Evolutionary conservation across 2,888 invertebrate species (phyloP).

Genomic region (Melanchra persicariae): DNA sequence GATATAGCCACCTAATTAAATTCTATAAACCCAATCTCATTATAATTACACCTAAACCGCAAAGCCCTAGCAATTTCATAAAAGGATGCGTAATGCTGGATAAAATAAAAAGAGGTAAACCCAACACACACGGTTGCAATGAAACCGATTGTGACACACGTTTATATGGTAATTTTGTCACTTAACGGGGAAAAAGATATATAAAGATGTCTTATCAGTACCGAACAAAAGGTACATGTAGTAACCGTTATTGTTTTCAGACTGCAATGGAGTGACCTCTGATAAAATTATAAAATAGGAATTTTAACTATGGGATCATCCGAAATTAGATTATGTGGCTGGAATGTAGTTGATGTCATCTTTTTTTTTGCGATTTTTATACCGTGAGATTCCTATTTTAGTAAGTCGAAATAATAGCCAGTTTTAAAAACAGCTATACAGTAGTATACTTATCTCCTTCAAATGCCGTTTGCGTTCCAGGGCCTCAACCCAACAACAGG

Average conservation of each 20-base stretch:
- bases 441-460: neutral
- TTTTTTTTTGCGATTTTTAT: neutral
- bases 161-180: conserved; percentile 47
- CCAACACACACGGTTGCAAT: conserved; percentile 36
- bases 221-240: conserved; percentile 21
- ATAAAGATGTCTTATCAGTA: conserved; percentile 33
- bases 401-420: neutral
- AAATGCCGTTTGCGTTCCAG: too few relatives aligned
- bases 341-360: neutral
- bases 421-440: neutral
- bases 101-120: conserved; percentile 39
- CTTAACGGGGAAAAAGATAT: conserved; percentile 27
- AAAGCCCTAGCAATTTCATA: conserved; percentile 39
- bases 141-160: conserved; percentile 38
- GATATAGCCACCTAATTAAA: neutral
- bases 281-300: conserved; percentile 18
- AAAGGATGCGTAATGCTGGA: conserved; percentile 38
- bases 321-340: neutral
- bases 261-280: conserved; percentile 7
- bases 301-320: conserved; percentile 1
- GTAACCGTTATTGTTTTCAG: conserved; percentile 38
- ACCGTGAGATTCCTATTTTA: neutral
- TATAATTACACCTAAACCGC: neutral
- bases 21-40: neutral
- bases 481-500: too few relatives aligned